A percentile compares a stretch with the other conserved stretches of the same genome.
Conservation (phyloP, 2,113 vertebrate genomes). For the Spea multiplicata region DNA sequence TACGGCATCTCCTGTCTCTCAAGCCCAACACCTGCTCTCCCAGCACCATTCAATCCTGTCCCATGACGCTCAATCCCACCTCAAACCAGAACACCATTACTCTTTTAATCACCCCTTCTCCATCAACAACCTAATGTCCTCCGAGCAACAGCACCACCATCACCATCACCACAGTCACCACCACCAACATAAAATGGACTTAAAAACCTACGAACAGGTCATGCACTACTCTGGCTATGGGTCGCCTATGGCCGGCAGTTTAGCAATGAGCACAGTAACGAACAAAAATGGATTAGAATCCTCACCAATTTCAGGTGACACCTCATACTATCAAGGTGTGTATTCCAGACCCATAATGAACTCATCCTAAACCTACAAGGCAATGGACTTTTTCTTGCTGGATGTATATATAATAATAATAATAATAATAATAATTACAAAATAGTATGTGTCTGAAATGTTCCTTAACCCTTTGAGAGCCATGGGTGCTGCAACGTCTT, state of each 20-base stretch:
- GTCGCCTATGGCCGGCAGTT: slow-evolving; percentile 87
- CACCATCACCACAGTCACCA: slow-evolving; percentile 75
- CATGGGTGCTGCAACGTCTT: slow-evolving; percentile 23
- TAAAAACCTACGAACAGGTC: slow-evolving; percentile 98
- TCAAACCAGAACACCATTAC: slow-evolving; percentile 97
- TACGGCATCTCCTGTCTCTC: slow-evolving; percentile 70
- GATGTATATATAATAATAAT: slow-evolving; percentile 51
- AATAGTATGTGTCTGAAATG: slow-evolving; percentile 69
- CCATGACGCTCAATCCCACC: slow-evolving; percentile 82
- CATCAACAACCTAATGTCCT: slow-evolving; percentile 98
- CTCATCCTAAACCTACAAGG: slow-evolving; percentile 77
- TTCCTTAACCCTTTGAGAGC: slow-evolving; percentile 60
- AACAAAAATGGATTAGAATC: slow-evolving; percentile 90
- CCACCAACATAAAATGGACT: slow-evolving; percentile 91
- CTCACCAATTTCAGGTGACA: slow-evolving; percentile 81
- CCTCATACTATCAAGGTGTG: slow-evolving; percentile 92
- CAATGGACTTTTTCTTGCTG: slow-evolving; percentile 29
- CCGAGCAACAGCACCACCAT: slow-evolving; percentile 91
- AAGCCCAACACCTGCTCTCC: slow-evolving; percentile 82
- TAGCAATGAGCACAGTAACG: slow-evolving; percentile 91
- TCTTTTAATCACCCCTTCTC: slow-evolving; percentile 99
- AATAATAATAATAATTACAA: slow-evolving; percentile 70
- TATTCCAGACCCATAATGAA: slow-evolving; percentile 98
- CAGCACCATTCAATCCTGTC: slow-evolving; percentile 83
- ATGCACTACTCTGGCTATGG: slow-evolving; percentile 96